A percentile compares a stretch with the other conserved stretches of the same genome.
These are phyloP conservation scores for Scaptomyza hsui DNA, from an alignment of 1,140 invertebrate genomes.

Conservation along the genomic window DNA sequence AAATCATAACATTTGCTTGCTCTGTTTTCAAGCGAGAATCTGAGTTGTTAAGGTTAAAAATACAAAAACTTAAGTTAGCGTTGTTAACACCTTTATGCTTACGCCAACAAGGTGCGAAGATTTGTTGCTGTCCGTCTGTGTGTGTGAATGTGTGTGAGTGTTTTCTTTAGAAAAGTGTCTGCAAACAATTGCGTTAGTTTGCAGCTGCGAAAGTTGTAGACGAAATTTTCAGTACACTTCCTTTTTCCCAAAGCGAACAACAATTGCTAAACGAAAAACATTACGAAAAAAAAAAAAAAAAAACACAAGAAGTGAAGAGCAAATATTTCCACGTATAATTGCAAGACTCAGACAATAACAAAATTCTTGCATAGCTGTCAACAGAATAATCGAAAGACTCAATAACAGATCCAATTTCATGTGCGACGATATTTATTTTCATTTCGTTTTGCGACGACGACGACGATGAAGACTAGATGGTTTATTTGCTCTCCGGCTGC, in stretches of 20 bases:
- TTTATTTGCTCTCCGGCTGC: conserved; percentile 45
- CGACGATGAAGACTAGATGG: conserved; percentile 28
- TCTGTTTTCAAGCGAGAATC: not conserved
- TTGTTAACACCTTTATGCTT: conserved; percentile 6
- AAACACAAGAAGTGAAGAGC: not conserved
- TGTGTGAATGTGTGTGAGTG: no score
- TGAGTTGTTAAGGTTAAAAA: not conserved
- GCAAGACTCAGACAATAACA: conserved; percentile 72
- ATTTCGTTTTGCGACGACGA: conserved; percentile 39
- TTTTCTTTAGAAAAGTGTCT: conserved; percentile 17
- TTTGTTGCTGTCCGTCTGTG: no score
- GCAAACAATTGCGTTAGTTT: not conserved
- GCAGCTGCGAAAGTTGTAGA: conserved; percentile 20
- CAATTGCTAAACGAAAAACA: conserved; percentile 9
- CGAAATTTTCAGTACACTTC: conserved; percentile 1
- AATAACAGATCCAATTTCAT: conserved; percentile 76
- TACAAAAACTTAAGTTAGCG: not conserved
- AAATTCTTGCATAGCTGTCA: conserved; percentile 81
- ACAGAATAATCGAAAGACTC: conserved; percentile 72
- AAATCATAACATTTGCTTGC: not conserved
- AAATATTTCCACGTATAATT: conserved; percentile 62
- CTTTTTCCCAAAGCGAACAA: conserved; percentile 14
- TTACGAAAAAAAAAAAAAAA: conserved; percentile 4
- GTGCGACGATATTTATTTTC: conserved; percentile 73
- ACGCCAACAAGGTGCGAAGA: conserved; percentile 11